A percentile compares a stretch with the other conserved stretches of the same genome.
Evolutionary conservation across 2,797 vertebrate genomes (phyloP).

Genomic region (Perodicticus potto): DNA sequence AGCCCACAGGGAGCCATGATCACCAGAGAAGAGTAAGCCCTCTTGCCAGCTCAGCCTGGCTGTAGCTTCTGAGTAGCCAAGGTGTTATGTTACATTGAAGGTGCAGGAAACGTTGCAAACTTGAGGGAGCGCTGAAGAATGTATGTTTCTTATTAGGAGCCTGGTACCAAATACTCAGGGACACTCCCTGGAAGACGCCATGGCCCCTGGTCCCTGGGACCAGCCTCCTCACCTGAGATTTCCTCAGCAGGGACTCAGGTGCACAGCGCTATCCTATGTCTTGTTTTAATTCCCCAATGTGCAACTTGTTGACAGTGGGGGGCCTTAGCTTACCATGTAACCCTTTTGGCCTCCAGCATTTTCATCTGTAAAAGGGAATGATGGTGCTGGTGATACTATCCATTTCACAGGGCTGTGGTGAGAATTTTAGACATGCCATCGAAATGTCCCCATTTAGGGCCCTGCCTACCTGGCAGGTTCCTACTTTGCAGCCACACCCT

Average conservation of each 20-base stretch:
- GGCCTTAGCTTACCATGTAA: background rate
- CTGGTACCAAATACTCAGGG: background rate
- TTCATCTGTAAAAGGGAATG: background rate
- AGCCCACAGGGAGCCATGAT: no score
- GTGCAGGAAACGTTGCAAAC: background rate
- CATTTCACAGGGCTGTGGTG: background rate
- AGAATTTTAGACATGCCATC: slow-evolving; percentile 9
- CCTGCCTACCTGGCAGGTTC: slow-evolving; percentile 82
- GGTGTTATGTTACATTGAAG: background rate
- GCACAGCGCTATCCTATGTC: background rate
- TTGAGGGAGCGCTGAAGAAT: background rate
- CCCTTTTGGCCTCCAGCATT: background rate
- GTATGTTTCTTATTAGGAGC: background rate
- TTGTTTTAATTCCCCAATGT: background rate
- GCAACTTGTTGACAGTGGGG: background rate
- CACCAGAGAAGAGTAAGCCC: background rate
- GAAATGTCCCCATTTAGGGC: background rate
- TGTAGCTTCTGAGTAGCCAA: background rate
- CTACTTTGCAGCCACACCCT: background rate
- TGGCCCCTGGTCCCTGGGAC: background rate
- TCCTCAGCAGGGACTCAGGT: no score
- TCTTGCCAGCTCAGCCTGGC: background rate
- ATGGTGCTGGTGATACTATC: background rate
- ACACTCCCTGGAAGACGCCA: background rate
- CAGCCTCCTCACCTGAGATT: background rate